These are phyloP conservation scores for Diceros bicornis DNA, from an alignment of 2,797 vertebrate species.

Conservation along the genomic window DNA sequence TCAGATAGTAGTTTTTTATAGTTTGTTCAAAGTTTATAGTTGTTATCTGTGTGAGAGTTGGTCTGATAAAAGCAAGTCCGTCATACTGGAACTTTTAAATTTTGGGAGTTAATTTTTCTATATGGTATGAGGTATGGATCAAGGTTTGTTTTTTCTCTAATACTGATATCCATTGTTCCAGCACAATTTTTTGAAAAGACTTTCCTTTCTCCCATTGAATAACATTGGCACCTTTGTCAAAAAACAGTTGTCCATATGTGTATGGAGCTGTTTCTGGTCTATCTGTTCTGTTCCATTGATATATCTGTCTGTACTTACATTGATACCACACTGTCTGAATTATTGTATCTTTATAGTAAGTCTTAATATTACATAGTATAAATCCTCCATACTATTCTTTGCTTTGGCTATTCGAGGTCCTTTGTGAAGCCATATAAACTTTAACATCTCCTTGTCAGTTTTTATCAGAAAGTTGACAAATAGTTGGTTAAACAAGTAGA, in stretches of 20 bases:
- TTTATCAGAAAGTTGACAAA: conserved; percentile 50
- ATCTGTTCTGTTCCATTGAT: neutral
- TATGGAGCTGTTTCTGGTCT: conserved; percentile 27
- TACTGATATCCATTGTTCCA: neutral
- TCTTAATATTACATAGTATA: neutral
- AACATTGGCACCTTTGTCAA: neutral
- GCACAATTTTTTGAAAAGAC: conserved; percentile 22
- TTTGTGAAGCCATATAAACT: neutral
- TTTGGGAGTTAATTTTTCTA: conserved; percentile 27
- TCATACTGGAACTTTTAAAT: conserved; percentile 30
- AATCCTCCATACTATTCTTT: neutral
- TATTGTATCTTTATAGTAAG: conserved; percentile 46
- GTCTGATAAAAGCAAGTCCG: conserved; percentile 2
- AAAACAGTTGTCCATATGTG: conserved; percentile 25
- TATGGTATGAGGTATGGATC: neutral
- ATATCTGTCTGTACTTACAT: neutral
- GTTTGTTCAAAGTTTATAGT: conserved; percentile 39
- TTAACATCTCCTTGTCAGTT: conserved; percentile 20
- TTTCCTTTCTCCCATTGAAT: neutral
- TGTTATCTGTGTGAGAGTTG: conserved; percentile 9
- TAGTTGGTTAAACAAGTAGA: conserved; percentile 17
- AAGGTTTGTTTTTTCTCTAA: conserved; percentile 11
- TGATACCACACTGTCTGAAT: neutral
- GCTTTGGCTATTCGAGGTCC: neutral
- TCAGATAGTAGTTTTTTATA: neutral